Evolutionary conservation across 2,113 vertebrate genomes (phyloP), one percentile per base, ranked within the genome.

Genomic region (Microcebus lehilahytsara): DNA sequence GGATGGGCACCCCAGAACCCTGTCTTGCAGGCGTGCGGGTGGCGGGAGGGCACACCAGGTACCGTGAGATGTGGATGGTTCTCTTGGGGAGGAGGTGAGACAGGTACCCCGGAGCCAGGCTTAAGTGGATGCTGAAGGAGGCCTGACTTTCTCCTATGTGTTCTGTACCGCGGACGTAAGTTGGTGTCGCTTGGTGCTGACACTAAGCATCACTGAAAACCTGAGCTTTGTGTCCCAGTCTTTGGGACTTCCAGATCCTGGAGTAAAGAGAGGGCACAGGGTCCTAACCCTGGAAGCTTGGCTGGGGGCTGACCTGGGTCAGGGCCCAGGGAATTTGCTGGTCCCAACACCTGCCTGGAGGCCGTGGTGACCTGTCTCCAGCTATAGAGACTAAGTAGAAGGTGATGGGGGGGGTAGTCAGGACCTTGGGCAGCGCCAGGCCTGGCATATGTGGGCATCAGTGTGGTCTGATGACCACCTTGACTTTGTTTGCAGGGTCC

Each of bases 151-250:
- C n/a, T 25, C 1, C 3, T 16, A 1, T 7, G 2, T n/a, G 9
- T 34, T 42, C 3, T 6, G 0, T 0, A 0, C 0, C 13, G 1
- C 1, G 19, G 2, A 2, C 22, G n/a, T 4, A 2, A 6, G 11
- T 30, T 40, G 5, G 2, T 6, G 0, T 7, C 23, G 6, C 3
- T 6, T 9, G 17, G n/a, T 1, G 0, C 1, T 25, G 22, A 0
- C 0, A 1, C 11, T 19, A 5, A 3, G 34, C 6, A 1, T 30
- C 37, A 0, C 7, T 5, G 13, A 11, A 7, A 19, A 0, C 8
- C 23, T 6, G 32, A 1, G 2, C 11, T 19, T 0, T 1, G 0
- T 4, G 53, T 22, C 27, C 11, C 22, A 8, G 0, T 22, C 0
- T 12, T n/a, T 23, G 62, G 46, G 3, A 37, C 1, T 0, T 9